Conservation (phyloP, 2,797 vertebrate genomes). For the Hemibagrus guttatus region DNA sequence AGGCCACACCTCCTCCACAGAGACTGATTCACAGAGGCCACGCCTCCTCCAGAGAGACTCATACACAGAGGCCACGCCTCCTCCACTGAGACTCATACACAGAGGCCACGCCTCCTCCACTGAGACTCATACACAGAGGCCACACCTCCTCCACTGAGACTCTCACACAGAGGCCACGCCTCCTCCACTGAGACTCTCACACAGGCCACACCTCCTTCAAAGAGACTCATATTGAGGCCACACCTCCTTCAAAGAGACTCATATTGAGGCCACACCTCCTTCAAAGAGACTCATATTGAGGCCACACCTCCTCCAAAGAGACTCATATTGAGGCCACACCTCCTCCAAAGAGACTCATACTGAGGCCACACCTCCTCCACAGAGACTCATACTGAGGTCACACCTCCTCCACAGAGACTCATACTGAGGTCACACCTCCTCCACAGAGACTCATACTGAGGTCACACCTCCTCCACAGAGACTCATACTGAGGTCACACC, state of each 20-base stretch:
- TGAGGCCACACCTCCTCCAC: neutral
- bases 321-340: neutral
- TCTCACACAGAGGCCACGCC: neutral
- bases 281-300: neutral
- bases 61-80: neutral
- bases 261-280: neutral
- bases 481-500: neutral
- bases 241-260: too few species aligned
- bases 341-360: neutral
- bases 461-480: neutral
- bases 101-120: too few species aligned
- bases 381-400: neutral
- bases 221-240: neutral
- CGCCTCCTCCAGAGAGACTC: neutral
- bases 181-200: neutral
- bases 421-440: slow-evolving; percentile 9
- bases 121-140: neutral
- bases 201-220: neutral
- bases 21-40: slow-evolving; percentile 60
- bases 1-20: slow-evolving; percentile 47
- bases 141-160: neutral
- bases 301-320: slow-evolving; percentile 66
- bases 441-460: neutral
- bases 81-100: neutral
- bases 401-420: neutral